Percentiles rank a stretch among this genome's conserved stretches.
These are phyloP conservation scores for Pristionchus fissidentatus DNA, from an alignment of 2,888 invertebrate genomes.

Conservation along the genomic window DNA sequence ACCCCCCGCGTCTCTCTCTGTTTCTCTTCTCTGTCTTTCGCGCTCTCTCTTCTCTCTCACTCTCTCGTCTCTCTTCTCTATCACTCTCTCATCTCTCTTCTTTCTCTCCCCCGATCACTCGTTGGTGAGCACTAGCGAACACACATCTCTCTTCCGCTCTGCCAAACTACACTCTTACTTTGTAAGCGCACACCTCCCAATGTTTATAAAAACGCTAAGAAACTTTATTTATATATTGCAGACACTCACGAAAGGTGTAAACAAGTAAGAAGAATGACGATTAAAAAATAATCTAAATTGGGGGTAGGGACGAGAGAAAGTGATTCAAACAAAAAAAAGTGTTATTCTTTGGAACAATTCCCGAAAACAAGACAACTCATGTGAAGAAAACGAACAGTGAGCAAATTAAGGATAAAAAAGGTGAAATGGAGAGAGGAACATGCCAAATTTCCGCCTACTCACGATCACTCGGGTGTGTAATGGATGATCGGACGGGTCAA, in stretches of 20 bases:
- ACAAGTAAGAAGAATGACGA: neutral
- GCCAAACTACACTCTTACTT: too few species aligned
- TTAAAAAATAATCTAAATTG: neutral
- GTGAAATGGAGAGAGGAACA: neutral
- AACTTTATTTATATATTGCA: too few species aligned
- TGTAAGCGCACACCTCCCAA: neutral
- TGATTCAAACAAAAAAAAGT: neutral
- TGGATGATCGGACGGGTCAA: neutral
- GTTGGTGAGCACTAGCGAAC: neutral
- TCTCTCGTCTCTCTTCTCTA: neutral
- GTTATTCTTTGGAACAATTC: too few species aligned
- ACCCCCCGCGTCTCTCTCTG: neutral
- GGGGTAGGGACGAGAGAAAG: neutral
- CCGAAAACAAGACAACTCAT: neutral
- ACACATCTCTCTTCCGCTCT: too few species aligned
- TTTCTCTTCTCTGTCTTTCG: neutral
- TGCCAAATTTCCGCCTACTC: too few species aligned
- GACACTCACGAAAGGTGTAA: neutral
- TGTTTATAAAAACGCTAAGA: neutral
- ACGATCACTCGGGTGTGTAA: neutral
- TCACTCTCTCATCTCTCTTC: neutral
- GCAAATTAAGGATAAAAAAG: neutral
- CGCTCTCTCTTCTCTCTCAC: neutral
- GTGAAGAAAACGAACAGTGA: neutral
- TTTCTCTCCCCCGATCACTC: neutral